Evolutionary conservation across 2,888 invertebrate species (phyloP).

Genomic region (Limnephilus lunatus): DNA sequence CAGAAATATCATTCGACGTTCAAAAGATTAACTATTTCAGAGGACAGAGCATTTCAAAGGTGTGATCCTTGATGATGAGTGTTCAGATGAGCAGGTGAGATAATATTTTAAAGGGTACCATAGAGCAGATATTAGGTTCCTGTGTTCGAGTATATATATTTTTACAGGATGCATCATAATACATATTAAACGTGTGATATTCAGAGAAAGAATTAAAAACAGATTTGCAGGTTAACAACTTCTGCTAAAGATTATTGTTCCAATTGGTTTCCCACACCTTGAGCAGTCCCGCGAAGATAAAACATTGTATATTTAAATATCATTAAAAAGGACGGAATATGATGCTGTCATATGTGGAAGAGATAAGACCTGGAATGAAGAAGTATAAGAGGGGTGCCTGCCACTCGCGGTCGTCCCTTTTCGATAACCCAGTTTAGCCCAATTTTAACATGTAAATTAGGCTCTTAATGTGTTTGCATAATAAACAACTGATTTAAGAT

Average conservation of each 20-base stretch:
- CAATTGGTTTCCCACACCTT: neutral
- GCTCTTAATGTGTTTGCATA: slow-evolving; percentile 27
- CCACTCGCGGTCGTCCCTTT: neutral
- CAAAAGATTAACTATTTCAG: too few species aligned
- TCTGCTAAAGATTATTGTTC: neutral
- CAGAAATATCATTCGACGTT: too few species aligned
- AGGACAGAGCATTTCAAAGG: too few species aligned
- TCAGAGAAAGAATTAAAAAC: neutral
- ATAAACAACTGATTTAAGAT: slow-evolving; percentile 12
- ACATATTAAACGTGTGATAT: neutral
- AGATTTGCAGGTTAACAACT: neutral
- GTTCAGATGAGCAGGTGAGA: neutral
- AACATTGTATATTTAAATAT: neutral
- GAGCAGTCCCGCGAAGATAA: neutral
- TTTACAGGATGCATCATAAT: too few species aligned
- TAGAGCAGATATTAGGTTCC: neutral
- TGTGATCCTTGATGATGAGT: neutral
- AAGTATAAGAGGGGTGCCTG: neutral
- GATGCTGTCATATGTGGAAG: neutral
- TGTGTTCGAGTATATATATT: too few species aligned
- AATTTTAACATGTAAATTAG: neutral
- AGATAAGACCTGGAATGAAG: neutral
- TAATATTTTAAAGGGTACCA: neutral
- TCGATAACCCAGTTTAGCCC: slow-evolving; percentile 2
- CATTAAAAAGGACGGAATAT: neutral